Evolutionary conservation across 2,888 invertebrate species (phyloP), one percentile per base, ranked within the genome.

Genomic region (Conus canariensis): DNA sequence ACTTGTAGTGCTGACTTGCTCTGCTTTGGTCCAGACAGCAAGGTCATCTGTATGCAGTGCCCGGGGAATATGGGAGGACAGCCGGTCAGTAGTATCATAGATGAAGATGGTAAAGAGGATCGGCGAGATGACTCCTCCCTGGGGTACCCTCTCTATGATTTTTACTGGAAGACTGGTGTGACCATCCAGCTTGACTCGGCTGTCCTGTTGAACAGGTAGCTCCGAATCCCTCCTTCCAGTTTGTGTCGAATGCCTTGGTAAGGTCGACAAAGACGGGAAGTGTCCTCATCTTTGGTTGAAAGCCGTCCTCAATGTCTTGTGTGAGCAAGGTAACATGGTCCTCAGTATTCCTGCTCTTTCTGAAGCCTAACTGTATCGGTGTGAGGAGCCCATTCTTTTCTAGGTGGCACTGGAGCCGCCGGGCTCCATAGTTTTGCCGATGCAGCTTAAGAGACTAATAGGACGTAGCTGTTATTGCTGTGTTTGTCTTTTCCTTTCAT

Each of bases 181-280:
- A n/a, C 74, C 74, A n/a, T 74, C 74, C n/a, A 74, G 74, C 74
- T n/a, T 74, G 0, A 74, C 10, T n/a, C n/a, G 74, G 74, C 74
- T 74, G n/a, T 74, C n/a, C 10, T 10, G n/a, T 74, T 74, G 3
- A 74, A 74, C n/a, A 74, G 74, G 74, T 74, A 74, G 74, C 74
- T n/a, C n/a, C 10, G 74, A n/a, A 74, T 74, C 74, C 74, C 74
- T 74, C n/a, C 74, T 74, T 74, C 74, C 74, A 74, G 74, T n/a
- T 9, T 25, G 9, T 74, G 74, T 74, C 74, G 19, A 74, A 74
- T 10, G n/a, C 74, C n/a, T 74, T 74, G 22, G n/a, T 74, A 10
- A 5, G n/a, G 74, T 74, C 74, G n/a, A 74, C 74, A 74, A 74
- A 74, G 74, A 74, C 74, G 9, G 74, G n/a, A 74, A 74, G n/a